phyloP scores from a whole-genome alignment of 2,888 invertebrate species.

The Scrobipalpa costella region DNA sequence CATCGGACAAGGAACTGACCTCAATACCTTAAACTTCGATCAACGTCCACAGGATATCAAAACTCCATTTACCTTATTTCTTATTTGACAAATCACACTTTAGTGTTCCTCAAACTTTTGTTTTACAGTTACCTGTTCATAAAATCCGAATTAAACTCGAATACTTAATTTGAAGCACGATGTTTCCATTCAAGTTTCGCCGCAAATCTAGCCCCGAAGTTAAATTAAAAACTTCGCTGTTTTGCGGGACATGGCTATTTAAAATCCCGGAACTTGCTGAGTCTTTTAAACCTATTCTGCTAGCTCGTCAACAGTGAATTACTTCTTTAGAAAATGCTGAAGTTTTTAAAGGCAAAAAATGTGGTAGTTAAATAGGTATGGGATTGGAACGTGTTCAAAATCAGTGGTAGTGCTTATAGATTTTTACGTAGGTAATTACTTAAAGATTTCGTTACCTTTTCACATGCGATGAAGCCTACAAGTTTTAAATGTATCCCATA shows the following conservation, averaged over 20 bases:
- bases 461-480: too few relatives aligned
- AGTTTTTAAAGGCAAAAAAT: background rate
- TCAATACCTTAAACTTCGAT: background rate
- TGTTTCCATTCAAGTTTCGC: constrained; percentile 24
- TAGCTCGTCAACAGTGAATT: background rate
- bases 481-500: too few relatives aligned
- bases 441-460: too few relatives aligned
- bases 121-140: background rate
- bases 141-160: constrained; percentile 3
- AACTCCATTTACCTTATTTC: constrained; percentile 5
- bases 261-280: constrained; percentile 28
- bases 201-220: constrained; percentile 30
- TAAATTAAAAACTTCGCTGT: constrained; percentile 36
- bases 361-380: background rate
- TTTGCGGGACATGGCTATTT: constrained; percentile 33
- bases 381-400: background rate
- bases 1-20: too few relatives aligned
- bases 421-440: too few relatives aligned
- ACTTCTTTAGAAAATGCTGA: background rate
- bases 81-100: background rate
- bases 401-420: too few relatives aligned
- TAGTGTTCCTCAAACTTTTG: background rate
- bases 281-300: constrained; percentile 21
- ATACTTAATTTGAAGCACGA: constrained; percentile 22
- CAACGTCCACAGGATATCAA: background rate